Evolutionary conservation across 2,888 invertebrate species (phyloP).

Genomic region (Anorthoa munda): DNA sequence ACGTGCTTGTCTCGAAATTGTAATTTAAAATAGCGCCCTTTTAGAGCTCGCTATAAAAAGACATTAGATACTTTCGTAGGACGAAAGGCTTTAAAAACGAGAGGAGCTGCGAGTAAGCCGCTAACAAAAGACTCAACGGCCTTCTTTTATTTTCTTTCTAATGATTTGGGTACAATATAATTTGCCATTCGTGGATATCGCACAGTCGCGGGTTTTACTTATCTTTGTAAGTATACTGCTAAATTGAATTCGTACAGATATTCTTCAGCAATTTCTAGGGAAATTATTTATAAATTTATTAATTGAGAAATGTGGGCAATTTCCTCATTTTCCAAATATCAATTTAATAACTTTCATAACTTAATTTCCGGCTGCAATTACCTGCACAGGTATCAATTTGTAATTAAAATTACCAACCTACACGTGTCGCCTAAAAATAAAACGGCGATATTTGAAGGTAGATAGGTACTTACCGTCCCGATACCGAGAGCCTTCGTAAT

Average conservation of each 20-base stretch:
- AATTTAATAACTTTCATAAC: background rate
- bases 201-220: slow-evolving; percentile 10
- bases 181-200: slow-evolving; percentile 38
- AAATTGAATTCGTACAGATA: slow-evolving; percentile 9
- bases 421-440: slow-evolving; percentile 21
- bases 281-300: background rate
- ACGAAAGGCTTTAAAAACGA: slow-evolving; percentile 69
- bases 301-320: background rate
- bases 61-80: slow-evolving; percentile 70
- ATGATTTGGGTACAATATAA: slow-evolving; percentile 59
- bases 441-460: slow-evolving; percentile 7
- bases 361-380: slow-evolving; percentile 5
- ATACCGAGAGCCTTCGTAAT: slow-evolving; percentile 27
- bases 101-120: slow-evolving; percentile 58
- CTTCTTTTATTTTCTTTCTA: slow-evolving; percentile 59
- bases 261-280: background rate
- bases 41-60: slow-evolving; percentile 63
- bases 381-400: background rate
- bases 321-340: background rate
- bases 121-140: slow-evolving; percentile 56
- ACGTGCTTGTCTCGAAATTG: slow-evolving; percentile 71
- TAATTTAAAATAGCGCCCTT: slow-evolving; percentile 73
- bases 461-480: slow-evolving; percentile 15
- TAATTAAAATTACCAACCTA: slow-evolving; percentile 27
- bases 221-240: background rate